Evolutionary conservation across 2,888 invertebrate species (phyloP).

Genomic region (Pollenia labialis): DNA sequence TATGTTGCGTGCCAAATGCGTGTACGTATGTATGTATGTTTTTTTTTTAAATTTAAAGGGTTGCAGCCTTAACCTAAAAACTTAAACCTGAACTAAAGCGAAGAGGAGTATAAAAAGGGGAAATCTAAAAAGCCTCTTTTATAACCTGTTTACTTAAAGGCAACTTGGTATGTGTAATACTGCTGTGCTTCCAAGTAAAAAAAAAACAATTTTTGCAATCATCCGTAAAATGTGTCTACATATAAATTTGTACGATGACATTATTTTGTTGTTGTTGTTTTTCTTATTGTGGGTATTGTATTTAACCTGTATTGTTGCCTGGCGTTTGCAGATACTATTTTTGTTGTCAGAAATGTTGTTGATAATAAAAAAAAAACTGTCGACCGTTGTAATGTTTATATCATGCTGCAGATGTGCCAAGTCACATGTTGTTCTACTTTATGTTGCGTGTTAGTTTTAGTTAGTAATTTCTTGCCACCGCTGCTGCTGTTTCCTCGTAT

Average conservation of each 20-base stretch:
- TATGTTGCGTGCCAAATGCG: slow-evolving; percentile 66
- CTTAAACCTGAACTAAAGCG: neutral
- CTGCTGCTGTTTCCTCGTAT: neutral
- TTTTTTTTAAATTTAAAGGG: slow-evolving; percentile 45
- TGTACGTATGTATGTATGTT: slow-evolving; percentile 36
- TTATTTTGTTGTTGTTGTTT: slow-evolving; percentile 15
- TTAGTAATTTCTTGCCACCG: neutral
- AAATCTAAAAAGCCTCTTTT: slow-evolving; percentile 38
- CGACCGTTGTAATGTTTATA: slow-evolving; percentile 54
- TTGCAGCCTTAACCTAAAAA: slow-evolving; percentile 73
- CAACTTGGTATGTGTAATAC: neutral
- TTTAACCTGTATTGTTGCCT: slow-evolving; percentile 56
- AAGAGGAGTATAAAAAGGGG: slow-evolving; percentile 9
- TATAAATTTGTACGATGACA: slow-evolving; percentile 14
- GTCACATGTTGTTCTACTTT: slow-evolving; percentile 71
- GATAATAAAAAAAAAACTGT: slow-evolving; percentile 52
- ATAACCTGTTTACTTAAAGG: slow-evolving; percentile 20
- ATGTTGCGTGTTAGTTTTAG: slow-evolving; percentile 59
- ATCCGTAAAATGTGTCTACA: slow-evolving; percentile 34
- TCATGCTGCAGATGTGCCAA: slow-evolving; percentile 73
- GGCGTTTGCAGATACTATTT: slow-evolving; percentile 22
- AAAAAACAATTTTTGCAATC: slow-evolving; percentile 48
- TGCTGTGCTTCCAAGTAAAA: slow-evolving; percentile 6
- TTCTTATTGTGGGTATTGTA: neutral
- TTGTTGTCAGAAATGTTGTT: slow-evolving; percentile 34